phyloP scores from a whole-genome alignment of 2,113 vertebrate species.

The Oryzias curvinotus region DNA sequence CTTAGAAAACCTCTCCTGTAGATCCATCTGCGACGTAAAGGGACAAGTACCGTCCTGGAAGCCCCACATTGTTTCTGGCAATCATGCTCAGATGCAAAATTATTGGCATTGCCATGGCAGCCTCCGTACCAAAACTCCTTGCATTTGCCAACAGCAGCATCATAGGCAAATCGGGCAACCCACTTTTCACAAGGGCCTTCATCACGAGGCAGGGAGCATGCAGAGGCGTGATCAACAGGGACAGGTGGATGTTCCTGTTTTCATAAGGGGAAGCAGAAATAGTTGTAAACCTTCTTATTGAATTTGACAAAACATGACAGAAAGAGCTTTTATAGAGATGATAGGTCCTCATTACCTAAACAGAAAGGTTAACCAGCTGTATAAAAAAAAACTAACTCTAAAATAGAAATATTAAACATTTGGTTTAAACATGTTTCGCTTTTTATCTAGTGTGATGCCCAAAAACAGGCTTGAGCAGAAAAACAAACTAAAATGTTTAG shows the following conservation, averaged over 20 bases:
- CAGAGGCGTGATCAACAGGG: conserved; percentile 18
- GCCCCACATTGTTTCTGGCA: conserved; percentile 79
- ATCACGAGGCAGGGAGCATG: conserved; percentile 83
- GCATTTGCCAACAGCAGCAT: conserved; percentile 76
- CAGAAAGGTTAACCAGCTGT: no score
- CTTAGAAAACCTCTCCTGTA: conserved; percentile 32
- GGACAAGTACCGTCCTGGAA: conserved; percentile 3
- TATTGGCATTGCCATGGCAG: conserved; percentile 90
- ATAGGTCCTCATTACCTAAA: no score
- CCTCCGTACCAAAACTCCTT: conserved; percentile 91
- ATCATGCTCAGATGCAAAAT: conserved; percentile 81
- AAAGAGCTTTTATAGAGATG: no score
- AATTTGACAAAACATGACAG: not conserved
- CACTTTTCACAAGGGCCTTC: conserved; percentile 84
- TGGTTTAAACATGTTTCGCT: no score
- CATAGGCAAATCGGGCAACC: conserved; percentile 84
- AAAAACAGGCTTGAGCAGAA: no score
- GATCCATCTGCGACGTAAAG: conserved; percentile 6
- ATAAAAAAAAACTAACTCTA: no score
- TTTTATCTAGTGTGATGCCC: no score
- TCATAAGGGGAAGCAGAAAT: not conserved
- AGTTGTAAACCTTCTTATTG: not conserved
- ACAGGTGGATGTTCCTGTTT: conserved; percentile 15
- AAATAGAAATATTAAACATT: no score
- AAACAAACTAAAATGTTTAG: no score